Evolutionary conservation across 2,888 invertebrate genomes (phyloP).

Genomic region (Craniophora ligustri): DNA sequence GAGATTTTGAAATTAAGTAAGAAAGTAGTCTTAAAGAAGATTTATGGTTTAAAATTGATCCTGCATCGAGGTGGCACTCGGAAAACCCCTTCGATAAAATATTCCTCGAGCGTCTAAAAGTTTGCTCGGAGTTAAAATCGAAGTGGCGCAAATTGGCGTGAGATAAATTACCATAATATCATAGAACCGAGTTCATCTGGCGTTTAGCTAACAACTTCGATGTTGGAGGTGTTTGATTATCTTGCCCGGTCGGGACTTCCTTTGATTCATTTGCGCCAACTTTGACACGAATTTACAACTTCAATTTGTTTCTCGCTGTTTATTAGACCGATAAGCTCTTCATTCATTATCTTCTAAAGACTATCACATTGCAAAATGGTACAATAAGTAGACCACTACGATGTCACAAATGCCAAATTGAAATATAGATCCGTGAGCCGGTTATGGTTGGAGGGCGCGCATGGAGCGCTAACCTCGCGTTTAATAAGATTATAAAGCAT

Average conservation of each 20-base stretch:
- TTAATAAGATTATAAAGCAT: constrained; percentile 93
- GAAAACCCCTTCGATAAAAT: constrained; percentile 67
- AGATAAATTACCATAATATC: constrained; percentile 87
- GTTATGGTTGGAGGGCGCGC: constrained; percentile 78
- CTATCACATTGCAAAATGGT: constrained; percentile 4
- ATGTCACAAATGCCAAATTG: constrained; percentile 75
- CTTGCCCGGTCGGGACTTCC: constrained; percentile 72
- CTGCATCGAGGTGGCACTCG: constrained; percentile 61
- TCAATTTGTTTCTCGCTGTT: constrained; percentile 60
- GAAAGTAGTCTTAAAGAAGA: constrained; percentile 57
- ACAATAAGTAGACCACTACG: constrained; percentile 45
- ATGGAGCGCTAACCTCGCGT: constrained; percentile 91
- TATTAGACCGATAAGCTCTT: constrained; percentile 17
- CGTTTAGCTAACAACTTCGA: constrained; percentile 83
- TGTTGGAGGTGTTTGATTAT: constrained; percentile 82
- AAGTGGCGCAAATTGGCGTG: constrained; percentile 81
- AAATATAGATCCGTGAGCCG: constrained; percentile 73
- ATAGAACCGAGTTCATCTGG: constrained; percentile 84
- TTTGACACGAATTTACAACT: constrained; percentile 63
- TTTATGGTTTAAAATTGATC: constrained; percentile 70
- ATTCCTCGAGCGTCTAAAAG: constrained; percentile 71
- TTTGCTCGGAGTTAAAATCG: constrained; percentile 78
- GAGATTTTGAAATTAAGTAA: constrained; percentile 58
- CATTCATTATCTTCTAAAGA: constrained; percentile 29
- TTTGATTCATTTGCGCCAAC: constrained; percentile 81